Base-by-base conservation (phyloP, 2,888 invertebrate genomes). In the Malacosoma neustria region DNA sequence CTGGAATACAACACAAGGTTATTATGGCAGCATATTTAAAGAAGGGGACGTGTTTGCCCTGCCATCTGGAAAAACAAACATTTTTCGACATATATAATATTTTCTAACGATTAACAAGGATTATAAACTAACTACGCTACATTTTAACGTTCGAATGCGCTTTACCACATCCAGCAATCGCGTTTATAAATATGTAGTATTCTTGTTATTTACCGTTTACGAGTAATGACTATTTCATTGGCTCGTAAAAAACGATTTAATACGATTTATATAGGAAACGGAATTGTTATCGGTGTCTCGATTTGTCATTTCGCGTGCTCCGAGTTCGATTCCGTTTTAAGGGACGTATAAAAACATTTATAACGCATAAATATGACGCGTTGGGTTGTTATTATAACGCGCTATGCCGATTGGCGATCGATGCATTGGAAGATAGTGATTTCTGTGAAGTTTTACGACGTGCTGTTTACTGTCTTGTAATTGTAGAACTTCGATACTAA, bases 161-260 rank as follows among this genome's bases (percentile, higher is more conserved):
- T 22, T 9, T 22, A 9, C 22, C 22, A 22, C 22, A 9, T 22
- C 22, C 22, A 22, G 22, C 9, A 36, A 30, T 22, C 38, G 36
- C 32, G 45, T 42, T 45, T n/a, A n/a, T n/a, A n/a, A n/a, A 42
- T 38, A 42, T 36, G 35, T 38, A 55, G 56, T 56, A 61, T 41
- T 43, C 50, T 56, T 54, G 52, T 57, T 57, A 63, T 67, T 61
- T 61, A 63, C 55, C 51, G 53, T 51, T 54, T 45, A 53, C 48
- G 51, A 45, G 56, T 66, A 66, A 64, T 63, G 66, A 56, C 56
- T 32, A 52, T 64, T 68, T 66, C 57, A 69, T 69, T 57, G 62
- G 46, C 38, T 48, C 56, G 48, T 72, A 68, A 71, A 65, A 49
- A 43, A 49, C 56, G 22, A 22, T 22, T 60, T 58, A 57, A 61